These are phyloP conservation scores for Scolopax rusticola DNA, from an alignment of 2,797 vertebrate genomes.

Conservation along the genomic window DNA sequence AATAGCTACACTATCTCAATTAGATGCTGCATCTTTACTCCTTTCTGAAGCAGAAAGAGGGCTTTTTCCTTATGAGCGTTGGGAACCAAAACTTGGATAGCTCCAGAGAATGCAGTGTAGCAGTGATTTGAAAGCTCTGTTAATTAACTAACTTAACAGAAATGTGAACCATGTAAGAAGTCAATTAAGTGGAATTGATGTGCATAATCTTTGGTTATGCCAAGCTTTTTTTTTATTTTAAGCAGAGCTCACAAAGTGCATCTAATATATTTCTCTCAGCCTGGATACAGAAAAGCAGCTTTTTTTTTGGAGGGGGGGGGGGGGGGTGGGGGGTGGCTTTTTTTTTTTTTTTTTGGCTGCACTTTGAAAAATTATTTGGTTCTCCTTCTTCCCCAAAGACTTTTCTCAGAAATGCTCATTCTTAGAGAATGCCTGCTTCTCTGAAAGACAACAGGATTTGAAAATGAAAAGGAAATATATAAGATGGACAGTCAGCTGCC, in stretches of 20 bases:
- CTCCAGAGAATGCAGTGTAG: slow-evolving; percentile 5
- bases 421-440: background rate
- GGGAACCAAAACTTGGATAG: background rate
- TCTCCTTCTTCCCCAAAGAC: background rate
- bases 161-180: slow-evolving; percentile 56
- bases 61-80: background rate
- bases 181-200: slow-evolving; percentile 65
- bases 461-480: background rate
- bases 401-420: background rate
- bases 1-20: slow-evolving; percentile 6
- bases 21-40: slow-evolving; percentile 19
- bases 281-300: background rate
- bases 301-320: background rate
- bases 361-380: background rate
- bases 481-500: background rate
- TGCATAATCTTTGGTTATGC: background rate
- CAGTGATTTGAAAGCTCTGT: slow-evolving; percentile 38
- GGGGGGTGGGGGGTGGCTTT: too few species aligned
- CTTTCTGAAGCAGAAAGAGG: background rate
- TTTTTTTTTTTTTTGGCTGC: background rate
- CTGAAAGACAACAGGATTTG: background rate
- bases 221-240: slow-evolving; percentile 42
- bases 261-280: background rate
- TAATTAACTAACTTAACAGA: slow-evolving; percentile 65
- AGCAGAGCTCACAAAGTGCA: background rate